Percentiles rank a stretch among this genome's conserved stretches.
These are phyloP conservation scores for Dysmachus trigonus DNA, from an alignment of 2,888 invertebrate genomes.

Conservation along the genomic window DNA sequence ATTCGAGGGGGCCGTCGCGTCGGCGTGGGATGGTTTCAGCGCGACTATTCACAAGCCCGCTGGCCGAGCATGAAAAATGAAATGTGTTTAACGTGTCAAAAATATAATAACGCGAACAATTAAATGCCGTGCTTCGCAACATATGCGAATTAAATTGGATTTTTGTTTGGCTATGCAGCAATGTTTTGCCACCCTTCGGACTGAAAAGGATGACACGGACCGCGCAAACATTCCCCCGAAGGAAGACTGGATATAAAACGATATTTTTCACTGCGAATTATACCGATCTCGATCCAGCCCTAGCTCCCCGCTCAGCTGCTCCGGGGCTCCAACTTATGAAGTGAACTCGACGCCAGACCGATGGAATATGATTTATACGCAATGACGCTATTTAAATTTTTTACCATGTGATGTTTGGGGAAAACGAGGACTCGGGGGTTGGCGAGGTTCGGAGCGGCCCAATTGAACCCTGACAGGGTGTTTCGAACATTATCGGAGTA, in stretches of 20 bases:
- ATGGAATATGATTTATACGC: conserved; percentile 28
- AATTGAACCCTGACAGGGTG: background rate
- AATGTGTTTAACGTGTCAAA: conserved; percentile 43
- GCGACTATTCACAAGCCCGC: background rate
- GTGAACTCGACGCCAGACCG: background rate
- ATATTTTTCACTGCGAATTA: background rate
- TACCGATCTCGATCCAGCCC: background rate
- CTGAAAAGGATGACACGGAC: background rate
- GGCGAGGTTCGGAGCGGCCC: background rate
- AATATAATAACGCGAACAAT: conserved; percentile 45
- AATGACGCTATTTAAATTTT: conserved; percentile 43
- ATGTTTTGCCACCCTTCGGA: background rate
- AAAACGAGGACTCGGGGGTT: background rate
- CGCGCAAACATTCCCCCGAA: background rate
- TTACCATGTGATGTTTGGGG: background rate
- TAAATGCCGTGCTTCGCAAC: conserved; percentile 32
- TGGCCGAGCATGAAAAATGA: background rate
- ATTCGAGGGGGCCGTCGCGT: background rate
- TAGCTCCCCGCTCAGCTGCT: background rate
- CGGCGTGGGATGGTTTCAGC: background rate
- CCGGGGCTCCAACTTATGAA: background rate
- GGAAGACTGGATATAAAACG: conserved; percentile 33
- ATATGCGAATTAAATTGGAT: conserved; percentile 47
- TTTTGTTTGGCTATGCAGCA: conserved; percentile 41
- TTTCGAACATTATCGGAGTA: conserved; percentile 1